Evolutionary conservation across 2,113 vertebrate genomes (phyloP), one percentile per base, ranked within the genome.

Genomic region (Panthera uncia): DNA sequence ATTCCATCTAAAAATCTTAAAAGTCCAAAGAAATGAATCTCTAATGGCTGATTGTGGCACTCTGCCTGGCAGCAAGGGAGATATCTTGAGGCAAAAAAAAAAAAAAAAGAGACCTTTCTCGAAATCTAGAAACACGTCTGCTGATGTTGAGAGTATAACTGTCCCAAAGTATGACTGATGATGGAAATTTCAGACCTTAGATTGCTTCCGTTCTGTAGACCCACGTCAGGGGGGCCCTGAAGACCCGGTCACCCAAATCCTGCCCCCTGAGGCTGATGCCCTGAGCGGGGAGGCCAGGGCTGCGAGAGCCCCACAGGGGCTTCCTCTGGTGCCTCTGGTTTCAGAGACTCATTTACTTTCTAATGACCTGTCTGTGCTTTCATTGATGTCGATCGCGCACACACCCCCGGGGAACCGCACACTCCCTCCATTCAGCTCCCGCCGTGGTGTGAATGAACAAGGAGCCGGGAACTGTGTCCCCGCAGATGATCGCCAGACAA

Each of bases 181-280:
- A 0, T 38, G 80, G 91, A 21, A 12, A n/a, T 55, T n/a, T n/a
- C 63, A 69, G 63, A 31, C 33, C 4, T 25, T 2, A 52, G 8
- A 12, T 4, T 6, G 19, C 57, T 36, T 76, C 15, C 6, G 45
- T 12, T 1, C 50, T 15, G 9, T 50, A 31, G n/a, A 9, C 1
- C 45, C 2, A 0, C 1, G 12, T 14, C 11, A 2, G 21, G 21
- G 21, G 15, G 19, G 1, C 9, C 11, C 36, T 38, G 4, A 13
- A 13, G 18, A 33, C 16, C 86, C 18, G 6, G 18, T 2, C 5
- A 1, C 52, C 8, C 0, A 2, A 0, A 4, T 29, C 36, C 0
- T 0, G 14, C 25, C 19, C 0, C 33, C 2, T 2, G 11, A 23
- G 0, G 0, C 14, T 2, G 19, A 29, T 0, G 1, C 27, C 9